A percentile compares a stretch with the other conserved stretches of the same genome.
phyloP scores from a whole-genome alignment of 1,140 invertebrate genomes.

The Drosophila biarmipes region DNA sequence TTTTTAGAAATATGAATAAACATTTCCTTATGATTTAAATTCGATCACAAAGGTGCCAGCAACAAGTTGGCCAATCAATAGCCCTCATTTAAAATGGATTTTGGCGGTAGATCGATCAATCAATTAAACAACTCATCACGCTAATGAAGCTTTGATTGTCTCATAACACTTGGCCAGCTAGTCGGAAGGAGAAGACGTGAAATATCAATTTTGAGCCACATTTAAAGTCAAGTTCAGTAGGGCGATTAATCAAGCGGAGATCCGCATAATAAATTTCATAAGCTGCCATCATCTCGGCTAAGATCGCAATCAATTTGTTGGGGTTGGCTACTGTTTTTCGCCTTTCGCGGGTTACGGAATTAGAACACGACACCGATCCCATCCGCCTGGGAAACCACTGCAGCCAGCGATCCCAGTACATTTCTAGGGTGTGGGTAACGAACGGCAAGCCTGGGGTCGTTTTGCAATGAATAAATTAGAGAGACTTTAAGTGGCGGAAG shows the following conservation, averaged over 20 bases:
- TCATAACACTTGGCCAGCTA: slow-evolving; percentile 12
- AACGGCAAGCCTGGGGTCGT: slow-evolving; percentile 22
- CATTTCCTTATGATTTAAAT: slow-evolving; percentile 10
- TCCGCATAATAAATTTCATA: slow-evolving; percentile 36
- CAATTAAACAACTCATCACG: slow-evolving; percentile 47
- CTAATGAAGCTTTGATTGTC: slow-evolving; percentile 45
- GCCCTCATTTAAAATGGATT: slow-evolving; percentile 28
- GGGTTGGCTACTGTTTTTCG: slow-evolving; percentile 27
- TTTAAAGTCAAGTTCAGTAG: slow-evolving; percentile 65
- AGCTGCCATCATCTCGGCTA: slow-evolving; percentile 25
- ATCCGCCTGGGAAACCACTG: slow-evolving; percentile 44
- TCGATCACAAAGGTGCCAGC: slow-evolving; percentile 14
- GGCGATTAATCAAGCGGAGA: slow-evolving; percentile 57
- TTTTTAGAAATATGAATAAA: not conserved
- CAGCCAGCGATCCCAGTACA: slow-evolving; percentile 28
- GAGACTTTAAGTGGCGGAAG: slow-evolving; percentile 50
- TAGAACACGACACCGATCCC: slow-evolving; percentile 32
- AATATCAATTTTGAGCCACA: slow-evolving; percentile 19
- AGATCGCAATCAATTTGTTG: slow-evolving; percentile 23
- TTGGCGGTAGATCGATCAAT: slow-evolving; percentile 38
- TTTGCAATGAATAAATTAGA: slow-evolving; percentile 72
- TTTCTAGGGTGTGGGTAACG: slow-evolving; percentile 25
- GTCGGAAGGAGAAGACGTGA: slow-evolving; percentile 13
- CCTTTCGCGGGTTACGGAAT: slow-evolving; percentile 2
- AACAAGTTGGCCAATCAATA: slow-evolving; percentile 3